Percentiles rank a stretch among this genome's conserved stretches.
Evolutionary conservation across 2,113 vertebrate species (phyloP).

Genomic region (Panurus biarmicus): DNA sequence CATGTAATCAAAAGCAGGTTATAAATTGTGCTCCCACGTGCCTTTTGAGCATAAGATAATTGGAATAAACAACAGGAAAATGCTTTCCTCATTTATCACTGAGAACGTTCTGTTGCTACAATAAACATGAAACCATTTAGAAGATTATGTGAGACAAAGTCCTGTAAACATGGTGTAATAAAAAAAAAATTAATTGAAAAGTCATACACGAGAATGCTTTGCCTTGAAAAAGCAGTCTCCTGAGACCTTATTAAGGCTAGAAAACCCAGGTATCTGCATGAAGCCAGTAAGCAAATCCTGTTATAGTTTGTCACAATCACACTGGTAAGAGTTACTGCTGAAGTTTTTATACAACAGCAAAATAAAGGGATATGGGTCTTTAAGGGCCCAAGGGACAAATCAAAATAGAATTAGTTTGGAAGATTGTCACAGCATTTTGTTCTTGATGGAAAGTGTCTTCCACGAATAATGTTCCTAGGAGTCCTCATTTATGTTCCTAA

Average conservation of each 20-base stretch:
- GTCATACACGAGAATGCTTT: not conserved
- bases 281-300: not conserved
- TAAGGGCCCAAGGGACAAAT: not conserved
- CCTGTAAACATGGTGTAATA: not conserved
- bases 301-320: not conserved
- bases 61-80: slow-evolving; percentile 35
- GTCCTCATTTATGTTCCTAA: not conserved
- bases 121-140: not conserved
- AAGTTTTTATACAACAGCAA: not conserved
- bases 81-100: not conserved
- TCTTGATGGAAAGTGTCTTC: not conserved
- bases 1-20: not conserved
- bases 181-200: not conserved
- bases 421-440: not conserved
- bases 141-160: not conserved
- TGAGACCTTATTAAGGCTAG: slow-evolving; percentile 17
- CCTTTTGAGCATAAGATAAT: slow-evolving; percentile 24
- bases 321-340: not conserved
- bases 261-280: not conserved
- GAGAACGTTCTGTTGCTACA: not conserved
- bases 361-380: not conserved
- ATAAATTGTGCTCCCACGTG: not conserved
- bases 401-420: not conserved
- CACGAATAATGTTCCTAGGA: not conserved
- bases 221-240: not conserved